A percentile compares a stretch with the other conserved stretches of the same genome.
Evolutionary conservation across 1,140 invertebrate genomes (phyloP).

Genomic region (Cylas formicarius): DNA sequence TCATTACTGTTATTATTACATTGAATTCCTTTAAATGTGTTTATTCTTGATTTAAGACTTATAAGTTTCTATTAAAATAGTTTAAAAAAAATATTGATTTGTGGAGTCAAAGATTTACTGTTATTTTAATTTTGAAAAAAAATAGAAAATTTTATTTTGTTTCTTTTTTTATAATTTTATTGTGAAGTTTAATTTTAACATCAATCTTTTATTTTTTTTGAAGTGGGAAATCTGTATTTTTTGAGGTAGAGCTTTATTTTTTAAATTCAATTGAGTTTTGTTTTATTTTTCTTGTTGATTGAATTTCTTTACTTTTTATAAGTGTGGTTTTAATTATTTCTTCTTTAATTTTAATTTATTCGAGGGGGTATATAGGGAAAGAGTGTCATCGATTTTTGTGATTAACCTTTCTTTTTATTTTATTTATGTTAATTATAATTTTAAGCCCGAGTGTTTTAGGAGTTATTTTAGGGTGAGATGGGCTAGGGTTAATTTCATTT

Average conservation of each 20-base stretch:
- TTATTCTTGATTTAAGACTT: slow-evolving; percentile 49
- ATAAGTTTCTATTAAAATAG: slow-evolving; percentile 52
- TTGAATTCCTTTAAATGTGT: slow-evolving; percentile 53
- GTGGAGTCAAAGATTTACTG: slow-evolving; percentile 49
- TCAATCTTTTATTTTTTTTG: slow-evolving; percentile 45
- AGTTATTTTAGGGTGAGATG: slow-evolving; percentile 64
- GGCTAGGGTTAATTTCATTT: slow-evolving; percentile 58
- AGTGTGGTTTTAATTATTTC: slow-evolving; percentile 55
- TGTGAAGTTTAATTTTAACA: slow-evolving; percentile 39
- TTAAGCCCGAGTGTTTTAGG: slow-evolving; percentile 57
- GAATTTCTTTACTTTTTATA: slow-evolving; percentile 52
- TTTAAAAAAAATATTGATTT: slow-evolving; percentile 56
- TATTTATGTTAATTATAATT: slow-evolving; percentile 62
- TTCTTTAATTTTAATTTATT: slow-evolving; percentile 54
- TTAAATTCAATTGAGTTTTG: slow-evolving; percentile 44
- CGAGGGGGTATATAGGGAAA: slow-evolving; percentile 49
- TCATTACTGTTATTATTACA: slow-evolving; percentile 54
- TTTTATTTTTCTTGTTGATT: slow-evolving; percentile 52
- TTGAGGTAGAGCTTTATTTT: slow-evolving; percentile 47
- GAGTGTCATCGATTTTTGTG: slow-evolving; percentile 49
- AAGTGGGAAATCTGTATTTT: too few species aligned
- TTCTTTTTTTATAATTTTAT: slow-evolving; percentile 38
- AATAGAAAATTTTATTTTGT: slow-evolving; percentile 56
- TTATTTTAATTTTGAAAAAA: slow-evolving; percentile 43
- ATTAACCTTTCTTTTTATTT: slow-evolving; percentile 56